Conservation (phyloP, 2,113 vertebrate genomes). For the Apteryx mantelli region DNA sequence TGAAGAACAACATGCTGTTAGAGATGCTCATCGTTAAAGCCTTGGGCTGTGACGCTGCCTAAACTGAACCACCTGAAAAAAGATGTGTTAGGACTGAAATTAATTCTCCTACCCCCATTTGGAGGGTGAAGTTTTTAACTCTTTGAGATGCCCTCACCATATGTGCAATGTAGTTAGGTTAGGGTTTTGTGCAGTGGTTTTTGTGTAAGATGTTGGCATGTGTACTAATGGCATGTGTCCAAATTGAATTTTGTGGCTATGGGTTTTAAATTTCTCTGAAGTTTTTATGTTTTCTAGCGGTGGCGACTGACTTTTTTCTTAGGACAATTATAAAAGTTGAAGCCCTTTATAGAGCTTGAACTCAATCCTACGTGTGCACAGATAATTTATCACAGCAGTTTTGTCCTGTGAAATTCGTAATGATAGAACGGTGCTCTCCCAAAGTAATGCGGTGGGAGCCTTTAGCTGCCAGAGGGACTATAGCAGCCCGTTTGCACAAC, state of each 20-base stretch:
- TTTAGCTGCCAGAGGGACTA: not conserved
- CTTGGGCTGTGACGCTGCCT: not conserved
- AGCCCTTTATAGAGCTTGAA: not conserved
- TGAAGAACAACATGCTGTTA: not conserved
- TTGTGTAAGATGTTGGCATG: not conserved
- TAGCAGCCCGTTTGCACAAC: not conserved
- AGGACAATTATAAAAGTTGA: not conserved
- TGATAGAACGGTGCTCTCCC: not conserved
- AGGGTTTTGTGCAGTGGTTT: not conserved
- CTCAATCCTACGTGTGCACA: not conserved
- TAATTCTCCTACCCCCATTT: not conserved
- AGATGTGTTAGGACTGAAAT: not conserved
- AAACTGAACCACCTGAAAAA: not conserved
- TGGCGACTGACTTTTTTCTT: not conserved
- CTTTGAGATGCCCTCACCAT: not conserved
- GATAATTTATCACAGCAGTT: not conserved
- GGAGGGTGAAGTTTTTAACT: not conserved
- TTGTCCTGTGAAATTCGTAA: not conserved
- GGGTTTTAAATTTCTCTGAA: not conserved
- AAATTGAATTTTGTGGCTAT: not conserved
- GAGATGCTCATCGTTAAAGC: not conserved
- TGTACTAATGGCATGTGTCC: not conserved
- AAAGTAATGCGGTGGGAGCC: rapidly evolving
- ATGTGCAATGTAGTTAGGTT: not conserved
- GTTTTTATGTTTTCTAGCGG: not conserved